Percentiles rank a stretch among this genome's conserved stretches.
These are phyloP conservation scores for Callyntrura guangdongensis DNA, from an alignment of 2,888 invertebrate genomes.

Conservation along the genomic window DNA sequence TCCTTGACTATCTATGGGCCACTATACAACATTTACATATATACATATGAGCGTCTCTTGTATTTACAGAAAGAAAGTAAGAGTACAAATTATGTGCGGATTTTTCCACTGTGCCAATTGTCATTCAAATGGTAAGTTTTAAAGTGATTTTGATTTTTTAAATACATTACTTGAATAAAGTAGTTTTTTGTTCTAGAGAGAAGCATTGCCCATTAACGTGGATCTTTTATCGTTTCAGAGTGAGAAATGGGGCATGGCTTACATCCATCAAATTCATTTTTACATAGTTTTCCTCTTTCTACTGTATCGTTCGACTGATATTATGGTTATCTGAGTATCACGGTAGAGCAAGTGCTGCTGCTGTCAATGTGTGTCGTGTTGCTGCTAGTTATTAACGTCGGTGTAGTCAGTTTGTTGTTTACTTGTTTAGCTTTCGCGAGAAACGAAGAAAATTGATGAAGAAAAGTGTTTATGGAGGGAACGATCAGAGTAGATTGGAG, in stretches of 20 bases:
- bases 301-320: neutral
- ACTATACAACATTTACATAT: neutral
- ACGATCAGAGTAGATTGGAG: neutral
- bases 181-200: neutral
- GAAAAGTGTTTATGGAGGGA: neutral
- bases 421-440: neutral
- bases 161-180: neutral
- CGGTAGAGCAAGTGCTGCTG: neutral
- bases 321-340: neutral
- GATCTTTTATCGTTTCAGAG: conserved; percentile 21
- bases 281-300: neutral
- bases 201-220: neutral
- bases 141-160: neutral
- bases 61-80: neutral
- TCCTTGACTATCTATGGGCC: conserved; percentile 9
- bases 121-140: neutral
- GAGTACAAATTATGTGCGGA: too few relatives aligned
- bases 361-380: neutral
- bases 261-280: conserved; percentile 35
- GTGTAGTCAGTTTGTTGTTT: neutral
- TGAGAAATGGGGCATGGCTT: conserved; percentile 49
- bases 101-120: neutral
- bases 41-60: too few relatives aligned
- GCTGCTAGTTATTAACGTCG: neutral
- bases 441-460: neutral